These are phyloP conservation scores for Fukomys damarensis DNA, from an alignment of 2,113 vertebrate species.

Conservation along the genomic window DNA sequence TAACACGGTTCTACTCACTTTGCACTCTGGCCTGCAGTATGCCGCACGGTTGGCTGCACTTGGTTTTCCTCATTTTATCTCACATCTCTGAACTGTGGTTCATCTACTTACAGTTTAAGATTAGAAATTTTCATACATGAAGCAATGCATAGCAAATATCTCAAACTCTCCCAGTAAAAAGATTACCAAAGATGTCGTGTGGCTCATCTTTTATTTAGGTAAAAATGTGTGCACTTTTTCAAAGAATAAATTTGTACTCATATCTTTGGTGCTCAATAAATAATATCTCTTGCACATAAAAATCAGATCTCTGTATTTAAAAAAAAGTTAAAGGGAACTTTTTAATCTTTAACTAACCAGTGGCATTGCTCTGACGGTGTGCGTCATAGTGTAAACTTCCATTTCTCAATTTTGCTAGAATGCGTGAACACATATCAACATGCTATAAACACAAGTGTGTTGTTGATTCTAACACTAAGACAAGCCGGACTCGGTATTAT, in stretches of 20 bases:
- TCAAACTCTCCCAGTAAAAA: not conserved
- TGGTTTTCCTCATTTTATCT: constrained; percentile 47
- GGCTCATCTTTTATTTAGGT: not conserved
- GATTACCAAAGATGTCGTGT: not conserved
- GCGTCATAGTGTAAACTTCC: not conserved
- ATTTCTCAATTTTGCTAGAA: not conserved
- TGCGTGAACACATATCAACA: not conserved
- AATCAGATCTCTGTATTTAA: not conserved
- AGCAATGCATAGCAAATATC: not conserved
- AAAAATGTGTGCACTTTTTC: constrained; percentile 19
- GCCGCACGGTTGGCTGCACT: not conserved
- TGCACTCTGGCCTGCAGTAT: not conserved
- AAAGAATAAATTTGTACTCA: not conserved
- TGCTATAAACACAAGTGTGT: not conserved
- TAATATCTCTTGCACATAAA: not conserved
- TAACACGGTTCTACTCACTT: constrained; percentile 38
- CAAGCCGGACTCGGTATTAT: not conserved
- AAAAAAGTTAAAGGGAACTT: not conserved
- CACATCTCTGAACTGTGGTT: constrained; percentile 36
- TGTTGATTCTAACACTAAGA: not conserved
- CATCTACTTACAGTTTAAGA: constrained; percentile 42
- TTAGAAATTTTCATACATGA: not conserved
- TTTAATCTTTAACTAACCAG: not conserved
- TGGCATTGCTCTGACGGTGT: not conserved
- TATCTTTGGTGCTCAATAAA: not conserved